Conservation (phyloP, 2,797 vertebrate genomes). For the Cichlasoma orientale region DNA sequence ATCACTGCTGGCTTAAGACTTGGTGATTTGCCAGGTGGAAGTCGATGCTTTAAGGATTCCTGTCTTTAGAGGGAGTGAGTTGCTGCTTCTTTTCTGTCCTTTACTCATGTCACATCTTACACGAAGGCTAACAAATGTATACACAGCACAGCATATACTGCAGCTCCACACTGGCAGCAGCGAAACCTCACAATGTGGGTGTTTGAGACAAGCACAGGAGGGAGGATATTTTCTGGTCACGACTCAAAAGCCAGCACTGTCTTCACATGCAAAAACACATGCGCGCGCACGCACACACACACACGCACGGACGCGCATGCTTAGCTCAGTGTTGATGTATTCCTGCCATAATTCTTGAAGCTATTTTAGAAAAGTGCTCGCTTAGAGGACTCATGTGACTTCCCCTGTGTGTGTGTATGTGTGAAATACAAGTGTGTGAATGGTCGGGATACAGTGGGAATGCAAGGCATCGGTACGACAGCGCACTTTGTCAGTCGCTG, state of each 20-base stretch:
- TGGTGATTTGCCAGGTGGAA: constrained; percentile 1
- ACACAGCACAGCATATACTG: not conserved
- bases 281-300: not conserved
- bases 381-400: constrained; percentile 32
- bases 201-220: constrained; percentile 46
- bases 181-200: constrained; percentile 48
- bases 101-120: not conserved
- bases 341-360: constrained; percentile 27
- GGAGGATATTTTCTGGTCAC: constrained; percentile 65
- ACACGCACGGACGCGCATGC: not conserved
- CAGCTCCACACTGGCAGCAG: constrained; percentile 30
- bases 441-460: constrained; percentile 5
- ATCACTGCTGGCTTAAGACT: not conserved
- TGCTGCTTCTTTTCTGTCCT: not conserved
- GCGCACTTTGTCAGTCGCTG: constrained; percentile 4
- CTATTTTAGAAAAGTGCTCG: constrained; percentile 19
- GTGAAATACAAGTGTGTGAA: constrained; percentile 39
- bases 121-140: constrained; percentile 4
- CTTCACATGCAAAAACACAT: constrained; percentile 8
- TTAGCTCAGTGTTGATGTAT: constrained; percentile 10
- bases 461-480: constrained; percentile 16
- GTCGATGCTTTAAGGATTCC: constrained; percentile 25
- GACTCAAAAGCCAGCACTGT: constrained; percentile 45
- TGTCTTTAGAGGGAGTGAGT: not conserved
- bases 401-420: constrained; percentile 11